Evolutionary conservation across 2,888 invertebrate genomes (phyloP), one percentile per base, ranked within the genome.

Genomic region (Noctua comes): DNA sequence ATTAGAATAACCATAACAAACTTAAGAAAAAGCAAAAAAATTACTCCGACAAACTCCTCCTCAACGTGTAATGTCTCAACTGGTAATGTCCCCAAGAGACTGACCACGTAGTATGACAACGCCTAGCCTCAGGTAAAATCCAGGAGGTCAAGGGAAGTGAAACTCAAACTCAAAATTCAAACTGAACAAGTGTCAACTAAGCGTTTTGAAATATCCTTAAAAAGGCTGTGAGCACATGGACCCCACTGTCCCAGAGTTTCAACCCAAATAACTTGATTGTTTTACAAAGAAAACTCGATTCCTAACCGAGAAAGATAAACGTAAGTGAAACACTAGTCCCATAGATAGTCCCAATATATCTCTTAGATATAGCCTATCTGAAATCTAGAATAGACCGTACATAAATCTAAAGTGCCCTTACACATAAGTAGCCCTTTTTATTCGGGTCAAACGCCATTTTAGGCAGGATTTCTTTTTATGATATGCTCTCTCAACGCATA

Each of bases 321-420:
- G 31, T 73, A 83, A 77, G 75, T 79, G 73, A 82, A 86, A 76
- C 66, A 31, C 46, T 75, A 51, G 76, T 36, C 18, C 36, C 36
- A 7, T n/a, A 54, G 70, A 27, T 59, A 59, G 27, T 72, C 73
- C 70, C 73, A 80, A 80, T 85, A 69, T 85, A 85, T 83, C 80
- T 69, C 57, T 5, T n/a, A 69, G 73, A 79, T 76, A 80, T 54
- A 73, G 48, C 57, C 65, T 86, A 83, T 86, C 75, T 71, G 76
- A 71, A 76, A 86, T 86, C 86, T 86, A 86, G 85, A 78, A 86
- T 80, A 80, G 85, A 40, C 68, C 57, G 68, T 77, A 86, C 74
- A 85, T 86, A 86, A 86, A 86, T 86, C 85, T 83, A 68, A 73
- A 86, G 86, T 69, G 54, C 86, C 79, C 84, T 69, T 73, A 75